Conservation (phyloP, 2,888 invertebrate genomes). For the Lissocephala sabroskyi region DNA sequence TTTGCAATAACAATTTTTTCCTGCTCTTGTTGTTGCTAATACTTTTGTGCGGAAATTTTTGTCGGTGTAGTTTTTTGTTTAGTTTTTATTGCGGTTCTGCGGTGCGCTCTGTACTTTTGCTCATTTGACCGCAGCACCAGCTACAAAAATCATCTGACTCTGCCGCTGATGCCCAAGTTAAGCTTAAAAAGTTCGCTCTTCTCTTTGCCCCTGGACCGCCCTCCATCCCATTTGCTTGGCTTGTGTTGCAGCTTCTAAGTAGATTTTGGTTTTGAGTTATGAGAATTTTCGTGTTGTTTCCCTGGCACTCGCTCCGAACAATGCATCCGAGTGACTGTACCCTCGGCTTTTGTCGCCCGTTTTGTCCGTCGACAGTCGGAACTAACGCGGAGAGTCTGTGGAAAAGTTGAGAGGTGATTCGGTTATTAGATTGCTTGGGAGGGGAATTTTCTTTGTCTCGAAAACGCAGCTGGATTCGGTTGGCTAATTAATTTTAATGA, state of each 20-base stretch:
- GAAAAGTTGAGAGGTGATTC: too few relatives aligned
- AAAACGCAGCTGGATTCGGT: too few relatives aligned
- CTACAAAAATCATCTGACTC: conserved; percentile 60
- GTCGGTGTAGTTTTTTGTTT: conserved; percentile 30
- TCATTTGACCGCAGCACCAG: conserved; percentile 38
- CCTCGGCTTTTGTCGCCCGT: too few relatives aligned
- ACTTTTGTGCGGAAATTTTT: conserved; percentile 52
- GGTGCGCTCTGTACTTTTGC: neutral
- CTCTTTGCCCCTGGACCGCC: neutral
- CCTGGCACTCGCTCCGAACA: conserved; percentile 49
- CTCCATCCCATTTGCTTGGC: conserved; percentile 11
- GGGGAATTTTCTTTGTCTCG: too few relatives aligned
- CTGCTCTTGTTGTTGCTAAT: conserved; percentile 13
- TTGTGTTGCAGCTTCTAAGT: conserved; percentile 26
- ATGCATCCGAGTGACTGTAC: conserved; percentile 37
- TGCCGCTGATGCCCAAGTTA: conserved; percentile 12
- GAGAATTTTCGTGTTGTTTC: too few relatives aligned
- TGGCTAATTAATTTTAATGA: too few relatives aligned
- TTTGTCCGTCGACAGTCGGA: too few relatives aligned
- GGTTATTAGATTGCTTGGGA: too few relatives aligned
- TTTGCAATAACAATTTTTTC: conserved; percentile 41
- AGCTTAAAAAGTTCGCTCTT: too few relatives aligned
- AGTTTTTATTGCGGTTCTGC: neutral
- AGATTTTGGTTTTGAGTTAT: conserved; percentile 49
- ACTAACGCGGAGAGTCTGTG: too few relatives aligned